phyloP scores from a whole-genome alignment of 23 tunicate species.

The Ciona savignyi region DNA sequence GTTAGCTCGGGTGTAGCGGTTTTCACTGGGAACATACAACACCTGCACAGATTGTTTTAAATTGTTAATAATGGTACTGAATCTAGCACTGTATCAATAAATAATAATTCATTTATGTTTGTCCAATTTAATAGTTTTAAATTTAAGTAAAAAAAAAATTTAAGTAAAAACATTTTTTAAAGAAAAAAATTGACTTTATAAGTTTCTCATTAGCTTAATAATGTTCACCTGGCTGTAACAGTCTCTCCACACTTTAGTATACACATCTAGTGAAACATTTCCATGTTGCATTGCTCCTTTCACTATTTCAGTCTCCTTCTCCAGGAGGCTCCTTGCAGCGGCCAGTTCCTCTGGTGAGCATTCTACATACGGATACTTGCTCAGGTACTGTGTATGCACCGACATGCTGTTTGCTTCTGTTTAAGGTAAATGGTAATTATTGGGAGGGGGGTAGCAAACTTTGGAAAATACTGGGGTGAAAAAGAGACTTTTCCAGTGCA shows the following conservation, averaged over 20 bases:
- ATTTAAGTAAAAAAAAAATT: not conserved
- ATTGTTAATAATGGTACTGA: too few species aligned
- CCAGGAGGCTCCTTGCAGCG: conserved; percentile 36
- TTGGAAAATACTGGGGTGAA: too few species aligned
- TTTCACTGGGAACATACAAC: conserved; percentile 87
- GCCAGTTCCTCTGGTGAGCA: conserved; percentile 51
- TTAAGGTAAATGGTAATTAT: not conserved
- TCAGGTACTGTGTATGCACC: conserved; percentile 62
- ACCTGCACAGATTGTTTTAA: conserved; percentile 59
- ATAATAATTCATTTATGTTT: not conserved
- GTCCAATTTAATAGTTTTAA: not conserved
- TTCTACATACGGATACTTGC: conserved; percentile 42
- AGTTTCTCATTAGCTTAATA: too few species aligned
- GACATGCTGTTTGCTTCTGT: conserved; percentile 54
- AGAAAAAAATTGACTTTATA: not conserved
- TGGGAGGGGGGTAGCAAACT: too few species aligned
- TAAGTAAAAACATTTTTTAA: not conserved
- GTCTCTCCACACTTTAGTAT: conserved; percentile 91
- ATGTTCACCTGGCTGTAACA: conserved; percentile 80
- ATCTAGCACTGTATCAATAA: too few species aligned
- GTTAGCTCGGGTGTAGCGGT: conserved; percentile 85
- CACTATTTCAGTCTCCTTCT: conserved; percentile 68
- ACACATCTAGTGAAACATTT: conserved; percentile 61
- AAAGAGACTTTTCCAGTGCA: too few species aligned
- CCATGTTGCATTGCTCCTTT: conserved; percentile 92